Conservation (phyloP, 2,113 vertebrate genomes). For the Engraulis encrasicolus region DNA sequence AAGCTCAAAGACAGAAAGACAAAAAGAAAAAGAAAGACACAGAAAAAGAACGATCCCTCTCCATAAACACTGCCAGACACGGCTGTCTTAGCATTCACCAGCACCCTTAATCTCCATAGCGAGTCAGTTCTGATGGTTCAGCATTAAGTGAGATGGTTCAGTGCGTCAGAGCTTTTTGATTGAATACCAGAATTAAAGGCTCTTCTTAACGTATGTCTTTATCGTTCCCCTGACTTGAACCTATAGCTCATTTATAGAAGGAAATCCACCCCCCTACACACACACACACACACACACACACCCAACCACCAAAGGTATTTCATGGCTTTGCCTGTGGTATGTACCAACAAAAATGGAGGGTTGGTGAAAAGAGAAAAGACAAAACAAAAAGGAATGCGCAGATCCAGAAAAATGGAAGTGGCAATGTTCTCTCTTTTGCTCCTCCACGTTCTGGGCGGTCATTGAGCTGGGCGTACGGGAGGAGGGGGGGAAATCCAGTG, state of each 20-base stretch:
- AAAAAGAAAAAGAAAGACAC: too few species aligned
- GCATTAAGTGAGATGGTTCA: background rate
- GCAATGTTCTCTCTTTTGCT: background rate
- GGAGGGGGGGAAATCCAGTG: conserved; percentile 49
- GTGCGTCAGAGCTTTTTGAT: background rate
- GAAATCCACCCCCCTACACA: background rate
- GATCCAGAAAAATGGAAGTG: background rate
- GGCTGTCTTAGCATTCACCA: background rate
- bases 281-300: too few species aligned
- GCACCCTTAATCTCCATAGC: background rate
- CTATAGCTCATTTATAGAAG: background rate
- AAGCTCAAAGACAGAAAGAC: background rate
- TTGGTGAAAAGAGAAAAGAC: too few species aligned
- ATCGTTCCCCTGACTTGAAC: background rate
- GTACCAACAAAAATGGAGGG: background rate
- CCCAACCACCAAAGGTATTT: background rate
- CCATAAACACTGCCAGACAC: background rate
- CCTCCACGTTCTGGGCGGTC: conserved; percentile 36
- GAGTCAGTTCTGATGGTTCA: background rate
- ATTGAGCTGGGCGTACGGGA: conserved; percentile 32
- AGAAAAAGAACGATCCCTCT: background rate
- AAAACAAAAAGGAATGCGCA: conserved; percentile 43
- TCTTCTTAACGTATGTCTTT: background rate
- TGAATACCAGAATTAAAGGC: background rate
- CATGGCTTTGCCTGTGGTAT: conserved; percentile 3